Conservation (phyloP, 2,113 vertebrate genomes). For the Psophia crepitans region DNA sequence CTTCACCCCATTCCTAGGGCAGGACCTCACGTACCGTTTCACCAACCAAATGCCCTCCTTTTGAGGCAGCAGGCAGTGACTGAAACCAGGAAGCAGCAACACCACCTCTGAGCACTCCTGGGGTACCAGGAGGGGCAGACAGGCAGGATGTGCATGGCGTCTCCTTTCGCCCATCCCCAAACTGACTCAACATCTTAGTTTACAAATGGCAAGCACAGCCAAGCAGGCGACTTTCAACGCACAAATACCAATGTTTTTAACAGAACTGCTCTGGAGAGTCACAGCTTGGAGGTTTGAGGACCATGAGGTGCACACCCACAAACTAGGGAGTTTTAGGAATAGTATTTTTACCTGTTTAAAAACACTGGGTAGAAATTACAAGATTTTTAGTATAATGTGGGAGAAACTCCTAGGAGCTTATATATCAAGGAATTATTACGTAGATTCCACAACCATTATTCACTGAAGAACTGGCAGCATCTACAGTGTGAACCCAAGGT, state of each 20-base stretch:
- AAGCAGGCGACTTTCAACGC: accelerated
- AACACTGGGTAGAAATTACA: not conserved
- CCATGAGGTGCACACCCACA: not conserved
- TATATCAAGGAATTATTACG: not conserved
- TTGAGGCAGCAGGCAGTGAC: not conserved
- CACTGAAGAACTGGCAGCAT: not conserved
- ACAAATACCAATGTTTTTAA: not conserved
- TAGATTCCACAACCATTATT: not conserved
- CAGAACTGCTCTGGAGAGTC: not conserved
- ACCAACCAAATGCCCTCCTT: not conserved
- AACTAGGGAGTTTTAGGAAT: not conserved
- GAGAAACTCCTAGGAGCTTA: not conserved
- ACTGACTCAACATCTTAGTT: not conserved
- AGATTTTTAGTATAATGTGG: not conserved
- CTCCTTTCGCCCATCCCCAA: not conserved
- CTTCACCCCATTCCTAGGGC: not conserved
- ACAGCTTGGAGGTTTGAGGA: not conserved
- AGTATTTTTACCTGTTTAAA: not conserved
- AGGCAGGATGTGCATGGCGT: not conserved
- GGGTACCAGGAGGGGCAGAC: not conserved
- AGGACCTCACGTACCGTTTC: not conserved
- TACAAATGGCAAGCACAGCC: not conserved
- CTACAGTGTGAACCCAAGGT: not conserved
- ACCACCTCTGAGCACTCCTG: not conserved
- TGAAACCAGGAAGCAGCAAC: not conserved